Base-by-base conservation (phyloP, 2,888 invertebrate species). In the Agrenia bidenticulata region DNA sequence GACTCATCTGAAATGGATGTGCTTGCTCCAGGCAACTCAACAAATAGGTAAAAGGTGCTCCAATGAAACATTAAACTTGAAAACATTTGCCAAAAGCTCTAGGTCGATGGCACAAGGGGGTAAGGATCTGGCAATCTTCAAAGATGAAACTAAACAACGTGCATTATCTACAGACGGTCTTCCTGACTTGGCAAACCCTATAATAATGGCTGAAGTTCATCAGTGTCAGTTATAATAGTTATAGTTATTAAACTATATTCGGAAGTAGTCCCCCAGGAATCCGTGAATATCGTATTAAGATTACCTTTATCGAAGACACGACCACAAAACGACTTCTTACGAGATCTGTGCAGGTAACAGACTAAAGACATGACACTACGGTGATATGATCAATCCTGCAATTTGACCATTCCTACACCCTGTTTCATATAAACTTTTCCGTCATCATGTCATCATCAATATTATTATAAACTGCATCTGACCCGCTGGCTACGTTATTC, bases 1-100 rank as follows among this genome's bases (percentile, higher is more conserved):
- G 11, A 32, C 32, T 32, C 32, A 32, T 32, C 32, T 32, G 4
- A 4, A 32, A 32, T 32, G 11, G 32, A 7, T 32, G 5, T 32
- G 11, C 32, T 32, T 11, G 32, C 32, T 32, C 11, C 32, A 32
- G 32, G 32, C 32, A 32, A 32, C 32, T 32, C 32, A 32, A 11
- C 32, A 32, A 32, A 32, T 32, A 32, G 32, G 32, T 32, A 32
- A 32, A 32, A 11, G 32, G 4, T 7, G 32, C 32, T 32, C 11
- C 32, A 11, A 32, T 32, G 32, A 32, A 32, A 32, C 11, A 32
- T 32, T 32, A 32, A 32, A 32, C 32, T 17, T 45, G 45, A 45
- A 55, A 55, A 17, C 27, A 15, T 51, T 55, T 55, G 55, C 55
- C 55, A 55, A 27, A 55, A 55, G 55, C 55, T 55, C 27, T 55